phyloP scores from a whole-genome alignment of 2,797 vertebrate species.

The Sebastolobus alascanus region DNA sequence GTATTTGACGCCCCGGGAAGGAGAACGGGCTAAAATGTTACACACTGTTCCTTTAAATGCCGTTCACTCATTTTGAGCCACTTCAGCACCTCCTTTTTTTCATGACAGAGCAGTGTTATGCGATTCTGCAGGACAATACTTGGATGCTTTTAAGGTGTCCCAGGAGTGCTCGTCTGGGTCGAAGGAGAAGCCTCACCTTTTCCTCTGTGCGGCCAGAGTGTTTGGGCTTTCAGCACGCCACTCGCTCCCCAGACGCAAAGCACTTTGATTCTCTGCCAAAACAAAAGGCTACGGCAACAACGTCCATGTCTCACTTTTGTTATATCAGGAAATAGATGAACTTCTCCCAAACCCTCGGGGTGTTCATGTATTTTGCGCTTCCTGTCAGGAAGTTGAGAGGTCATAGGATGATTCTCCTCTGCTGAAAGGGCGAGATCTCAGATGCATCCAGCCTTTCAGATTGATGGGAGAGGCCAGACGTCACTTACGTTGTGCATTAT shows the following conservation, averaged over 20 bases:
- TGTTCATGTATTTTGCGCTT: constrained; percentile 70
- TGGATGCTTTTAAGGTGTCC: constrained; percentile 67
- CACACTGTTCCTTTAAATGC: not conserved
- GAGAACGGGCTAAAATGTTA: no score
- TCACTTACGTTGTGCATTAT: constrained; percentile 26
- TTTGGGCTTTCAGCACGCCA: constrained; percentile 54
- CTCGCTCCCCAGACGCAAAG: constrained; percentile 55
- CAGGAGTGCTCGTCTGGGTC: constrained; percentile 47
- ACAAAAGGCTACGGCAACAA: constrained; percentile 58
- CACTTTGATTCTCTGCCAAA: constrained; percentile 77
- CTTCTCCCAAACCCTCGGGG: constrained; percentile 69
- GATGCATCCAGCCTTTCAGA: constrained; percentile 30
- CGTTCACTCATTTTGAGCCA: constrained; percentile 1
- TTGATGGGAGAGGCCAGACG: constrained; percentile 29
- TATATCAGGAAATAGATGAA: constrained; percentile 80
- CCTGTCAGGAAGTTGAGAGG: constrained; percentile 70
- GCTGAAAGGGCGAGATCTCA: constrained; percentile 39
- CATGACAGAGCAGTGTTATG: constrained; percentile 24
- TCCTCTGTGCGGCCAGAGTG: constrained; percentile 62
- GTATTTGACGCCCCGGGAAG: no score
- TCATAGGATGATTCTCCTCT: constrained; percentile 61
- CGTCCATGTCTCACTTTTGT: constrained; percentile 70
- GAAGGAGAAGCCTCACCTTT: constrained; percentile 73
- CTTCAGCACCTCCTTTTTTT: constrained; percentile 9
- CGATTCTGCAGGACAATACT: constrained; percentile 50